phyloP scores from a whole-genome alignment of 2,113 vertebrate genomes.

The Equus quagga region DNA sequence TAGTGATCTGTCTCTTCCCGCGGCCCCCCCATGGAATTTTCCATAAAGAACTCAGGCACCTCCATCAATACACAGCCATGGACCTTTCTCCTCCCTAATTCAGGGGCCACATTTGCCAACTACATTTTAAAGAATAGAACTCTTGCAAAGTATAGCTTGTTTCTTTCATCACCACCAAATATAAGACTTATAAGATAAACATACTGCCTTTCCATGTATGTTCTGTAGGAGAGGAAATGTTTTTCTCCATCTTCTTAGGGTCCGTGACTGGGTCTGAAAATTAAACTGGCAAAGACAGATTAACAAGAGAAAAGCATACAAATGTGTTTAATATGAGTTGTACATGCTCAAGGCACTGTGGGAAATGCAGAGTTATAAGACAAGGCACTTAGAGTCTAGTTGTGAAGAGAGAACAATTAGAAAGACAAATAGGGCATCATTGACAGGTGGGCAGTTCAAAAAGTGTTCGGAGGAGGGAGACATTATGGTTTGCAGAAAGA shows the following conservation, averaged over 20 bases:
- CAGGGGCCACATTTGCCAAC: not conserved
- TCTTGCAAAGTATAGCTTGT: not conserved
- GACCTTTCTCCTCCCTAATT: not conserved
- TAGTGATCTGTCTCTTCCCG: not conserved
- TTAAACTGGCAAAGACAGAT: not conserved
- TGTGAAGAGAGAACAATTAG: not conserved
- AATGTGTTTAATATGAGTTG: not conserved
- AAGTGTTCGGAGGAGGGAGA: not conserved
- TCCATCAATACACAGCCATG: not conserved
- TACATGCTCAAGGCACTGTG: not conserved
- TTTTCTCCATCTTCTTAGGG: not conserved
- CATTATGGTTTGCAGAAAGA: not conserved
- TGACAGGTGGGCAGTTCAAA: not conserved
- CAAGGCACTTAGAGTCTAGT: not conserved
- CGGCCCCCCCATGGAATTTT: not conserved
- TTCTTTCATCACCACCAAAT: not conserved
- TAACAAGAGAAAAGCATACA: not conserved
- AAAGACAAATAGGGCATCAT: not conserved
- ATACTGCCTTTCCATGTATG: not conserved
- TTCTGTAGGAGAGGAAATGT: not conserved
- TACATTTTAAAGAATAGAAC: not conserved
- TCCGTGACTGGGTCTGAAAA: not conserved
- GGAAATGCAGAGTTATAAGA: not conserved
- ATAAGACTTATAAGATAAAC: not conserved
- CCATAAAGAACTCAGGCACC: not conserved